Evolutionary conservation across 1,140 invertebrate species (phyloP), one percentile per base, ranked within the genome.

Genomic region (Hirudo medicinalis): DNA sequence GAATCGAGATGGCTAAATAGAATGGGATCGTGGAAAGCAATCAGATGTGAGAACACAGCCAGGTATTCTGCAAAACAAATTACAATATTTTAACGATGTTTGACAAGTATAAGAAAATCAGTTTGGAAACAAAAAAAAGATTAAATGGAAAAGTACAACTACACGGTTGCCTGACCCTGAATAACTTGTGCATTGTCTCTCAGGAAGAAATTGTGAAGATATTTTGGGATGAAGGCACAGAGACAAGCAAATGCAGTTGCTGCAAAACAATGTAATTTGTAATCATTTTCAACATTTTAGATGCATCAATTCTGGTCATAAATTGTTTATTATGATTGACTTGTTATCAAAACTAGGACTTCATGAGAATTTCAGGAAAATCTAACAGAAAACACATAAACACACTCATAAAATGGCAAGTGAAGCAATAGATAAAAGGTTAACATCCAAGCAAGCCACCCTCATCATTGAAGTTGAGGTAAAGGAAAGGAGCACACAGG

Each of bases 161-260:
- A 19, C 5, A 60, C n/a, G 3, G 8, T 29, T 17, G 15, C 67
- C 67, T 71, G 77, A 85, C 84, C 84, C 84, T 97, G 93, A 73
- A 99, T 97, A 0, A 98, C 88, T 22, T 88, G 86, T 66, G 94
- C 94, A 80, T 99, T 99, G 81, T 99, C 96, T 80, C 95, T 95
- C n/a, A 97, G 82, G 81, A 99, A 99, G 81, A 99, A 98, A 79
- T 94, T 93, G 80, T 97, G 88, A 9, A 98, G 85, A 85, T 97
- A 99, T 81, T 94, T 95, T 8, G 91, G 89, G 76, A 99, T 94
- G 79, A 99, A 99, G 1, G 89, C 87, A 43, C 90, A 90, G 2
- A 99, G 83, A 82, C 94, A 97, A 6, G 92, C 88, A 82, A 92
- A 98, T 0, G 96, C 95, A 75, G 92, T 84, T 53, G 92, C 92